phyloP scores from a whole-genome alignment of 2,113 vertebrate genomes.

The Grallaria varia region DNA sequence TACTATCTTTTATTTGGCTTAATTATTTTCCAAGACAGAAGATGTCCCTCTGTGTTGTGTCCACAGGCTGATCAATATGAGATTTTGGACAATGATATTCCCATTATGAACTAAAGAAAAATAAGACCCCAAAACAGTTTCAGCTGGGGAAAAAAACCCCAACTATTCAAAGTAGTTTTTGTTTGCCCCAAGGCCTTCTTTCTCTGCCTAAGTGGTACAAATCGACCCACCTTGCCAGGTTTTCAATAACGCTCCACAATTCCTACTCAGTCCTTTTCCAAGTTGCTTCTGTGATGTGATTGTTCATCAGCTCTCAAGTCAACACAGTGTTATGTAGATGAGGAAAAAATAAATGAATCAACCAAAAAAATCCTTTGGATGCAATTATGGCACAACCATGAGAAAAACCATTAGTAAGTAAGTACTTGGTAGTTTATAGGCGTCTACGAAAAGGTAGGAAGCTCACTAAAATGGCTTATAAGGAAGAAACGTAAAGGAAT shows the following conservation, averaged over 20 bases:
- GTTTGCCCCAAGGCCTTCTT: neutral
- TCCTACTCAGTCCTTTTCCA: neutral
- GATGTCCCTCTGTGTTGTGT: neutral
- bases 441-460: neutral
- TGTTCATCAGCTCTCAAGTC: neutral
- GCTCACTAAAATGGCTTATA: neutral
- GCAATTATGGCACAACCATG: neutral
- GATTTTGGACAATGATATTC: neutral
- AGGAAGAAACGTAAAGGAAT: neutral
- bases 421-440: neutral
- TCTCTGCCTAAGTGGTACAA: neutral
- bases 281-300: neutral
- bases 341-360: neutral
- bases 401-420: neutral
- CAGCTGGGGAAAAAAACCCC: neutral
- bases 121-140: fast-evolving
- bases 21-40: neutral
- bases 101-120: neutral
- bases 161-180: neutral
- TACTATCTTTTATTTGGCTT: neutral
- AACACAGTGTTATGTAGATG: neutral
- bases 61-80: neutral
- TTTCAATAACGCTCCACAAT: neutral
- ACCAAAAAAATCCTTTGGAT: neutral
- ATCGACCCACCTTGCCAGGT: neutral